Base-by-base conservation (phyloP, 2,888 invertebrate genomes). In the Drosophila dives region DNA sequence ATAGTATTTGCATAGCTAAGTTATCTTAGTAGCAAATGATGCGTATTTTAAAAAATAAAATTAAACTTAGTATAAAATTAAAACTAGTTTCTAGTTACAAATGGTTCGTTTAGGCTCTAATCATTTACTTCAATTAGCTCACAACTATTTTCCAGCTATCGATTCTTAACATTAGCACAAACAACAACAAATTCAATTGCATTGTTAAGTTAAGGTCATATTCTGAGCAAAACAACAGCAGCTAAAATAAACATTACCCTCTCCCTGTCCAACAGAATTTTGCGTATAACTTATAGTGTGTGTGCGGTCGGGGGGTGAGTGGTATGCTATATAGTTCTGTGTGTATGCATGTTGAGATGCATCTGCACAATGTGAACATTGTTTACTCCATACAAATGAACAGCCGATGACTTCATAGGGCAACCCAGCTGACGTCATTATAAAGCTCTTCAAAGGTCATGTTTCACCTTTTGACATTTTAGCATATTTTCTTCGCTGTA, bases 171-270 rank as follows among this genome's bases (percentile, higher is more conserved):
- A 48, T 38, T 32, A 48, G 55, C 20, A 11, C 17, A 17, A 56
- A 20, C 29, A 32, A 40, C 61, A 61, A 63, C 65, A 59, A 75
- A 72, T 59, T 69, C 17, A 38, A 38, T 8, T 54, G 33, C 64
- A 76, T 67, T 73, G 77, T 74, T 77, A 89, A 82, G 86, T 86
- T 82, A 89, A 90, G 87, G 89, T 81, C 83, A 79, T 61, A 66
- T 69, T 48, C 60, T 48, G 65, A 45, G 45, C 61, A 65, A 62
- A 62, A 64, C 33, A n/a, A 33, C 42, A 36, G 6, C 26, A 49
- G 38, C 11, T 20, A 58, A 36, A 42, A 38, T 36, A 48, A 45
- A 62, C 33, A 34, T n/a, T 48, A 17, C 53, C 38, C 59, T 59
- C 60, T 65, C 60, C 64, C 59, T 68, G 62, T 34, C 20, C 33